Evolutionary conservation across 2,797 vertebrate genomes (phyloP).

Genomic region (Pitangus sulphuratus): DNA sequence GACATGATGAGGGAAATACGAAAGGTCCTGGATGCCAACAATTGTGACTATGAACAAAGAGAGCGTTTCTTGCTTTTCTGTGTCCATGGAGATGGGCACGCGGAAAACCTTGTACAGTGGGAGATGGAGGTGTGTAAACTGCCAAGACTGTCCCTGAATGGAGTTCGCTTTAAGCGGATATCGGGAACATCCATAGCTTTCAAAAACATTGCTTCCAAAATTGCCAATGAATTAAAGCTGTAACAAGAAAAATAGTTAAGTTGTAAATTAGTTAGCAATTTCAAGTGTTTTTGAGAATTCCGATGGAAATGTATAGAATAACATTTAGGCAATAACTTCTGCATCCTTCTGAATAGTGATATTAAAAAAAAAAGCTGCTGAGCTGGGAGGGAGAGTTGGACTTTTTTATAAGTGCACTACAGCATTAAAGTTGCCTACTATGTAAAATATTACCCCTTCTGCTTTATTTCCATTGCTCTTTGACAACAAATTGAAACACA

Average conservation of each 20-base stretch:
- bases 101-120: constrained; percentile 89
- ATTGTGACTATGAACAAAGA: constrained; percentile 89
- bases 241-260: constrained; percentile 85
- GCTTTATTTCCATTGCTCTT: constrained; percentile 79
- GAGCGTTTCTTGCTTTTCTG: constrained; percentile 90
- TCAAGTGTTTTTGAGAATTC: constrained; percentile 85
- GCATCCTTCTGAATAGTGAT: constrained; percentile 87
- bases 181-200: constrained; percentile 92
- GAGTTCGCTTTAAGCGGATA: constrained; percentile 91
- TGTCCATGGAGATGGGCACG: constrained; percentile 86
- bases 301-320: constrained; percentile 92
- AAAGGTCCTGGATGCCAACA: constrained; percentile 89
- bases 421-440: constrained; percentile 84
- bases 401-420: constrained; percentile 86
- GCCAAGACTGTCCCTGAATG: constrained; percentile 90
- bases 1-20: constrained; percentile 92
- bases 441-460: constrained; percentile 80
- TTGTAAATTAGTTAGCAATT: constrained; percentile 96
- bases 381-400: constrained; percentile 79
- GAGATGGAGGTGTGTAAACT: constrained; percentile 94
- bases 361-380: constrained; percentile 81
- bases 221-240: constrained; percentile 93
- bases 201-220: constrained; percentile 94
- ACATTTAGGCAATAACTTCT: constrained; percentile 97
- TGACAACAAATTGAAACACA: constrained; percentile 66